Evolutionary conservation across 2,113 vertebrate species (phyloP).

Genomic region (Struthidea cinerea): DNA sequence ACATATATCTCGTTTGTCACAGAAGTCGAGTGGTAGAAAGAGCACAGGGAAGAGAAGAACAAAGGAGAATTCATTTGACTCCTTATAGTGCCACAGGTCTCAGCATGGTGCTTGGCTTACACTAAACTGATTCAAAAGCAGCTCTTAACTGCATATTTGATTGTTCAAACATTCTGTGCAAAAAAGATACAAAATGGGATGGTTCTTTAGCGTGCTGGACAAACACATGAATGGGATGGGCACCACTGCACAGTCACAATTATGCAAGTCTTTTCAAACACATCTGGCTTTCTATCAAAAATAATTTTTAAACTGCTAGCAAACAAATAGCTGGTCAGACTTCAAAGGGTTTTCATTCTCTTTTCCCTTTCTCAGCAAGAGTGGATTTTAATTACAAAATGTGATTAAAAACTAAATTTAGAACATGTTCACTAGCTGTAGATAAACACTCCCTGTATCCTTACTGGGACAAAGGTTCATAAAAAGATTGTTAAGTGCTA

Average conservation of each 20-base stretch:
- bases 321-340: background rate
- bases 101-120: background rate
- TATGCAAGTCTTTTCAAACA: background rate
- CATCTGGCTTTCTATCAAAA: background rate
- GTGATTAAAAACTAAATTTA: background rate
- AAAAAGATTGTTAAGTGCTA: background rate
- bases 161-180: background rate
- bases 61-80: background rate
- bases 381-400: background rate
- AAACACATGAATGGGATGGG: background rate
- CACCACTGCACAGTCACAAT: background rate
- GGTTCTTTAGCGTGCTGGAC: background rate
- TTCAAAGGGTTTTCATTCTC: background rate
- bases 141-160: background rate
- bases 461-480: background rate
- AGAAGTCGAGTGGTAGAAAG: background rate
- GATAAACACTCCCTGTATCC: background rate
- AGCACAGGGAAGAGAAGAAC: background rate
- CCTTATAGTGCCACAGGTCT: background rate
- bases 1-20: background rate
- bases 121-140: background rate
- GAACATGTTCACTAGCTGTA: background rate
- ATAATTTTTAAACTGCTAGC: background rate
- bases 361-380: background rate
- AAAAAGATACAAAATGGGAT: background rate